Conservation (phyloP, 2,113 vertebrate genomes). For the Suncus etruscus region DNA sequence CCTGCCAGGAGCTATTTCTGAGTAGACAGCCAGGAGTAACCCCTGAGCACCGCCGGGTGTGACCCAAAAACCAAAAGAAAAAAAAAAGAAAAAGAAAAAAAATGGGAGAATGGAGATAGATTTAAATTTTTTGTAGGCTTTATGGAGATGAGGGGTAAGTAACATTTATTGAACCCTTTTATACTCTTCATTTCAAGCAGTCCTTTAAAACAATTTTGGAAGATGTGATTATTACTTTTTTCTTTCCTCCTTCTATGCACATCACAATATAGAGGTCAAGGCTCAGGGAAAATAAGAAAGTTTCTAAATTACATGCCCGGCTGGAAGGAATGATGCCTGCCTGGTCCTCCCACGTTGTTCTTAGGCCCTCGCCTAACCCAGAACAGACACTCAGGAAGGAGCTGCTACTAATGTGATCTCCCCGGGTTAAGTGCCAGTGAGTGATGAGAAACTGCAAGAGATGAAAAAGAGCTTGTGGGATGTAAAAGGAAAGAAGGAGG, state of each 20-base stretch:
- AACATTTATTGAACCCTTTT: background rate
- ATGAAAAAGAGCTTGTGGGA: background rate
- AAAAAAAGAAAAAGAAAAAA: too few relatives aligned
- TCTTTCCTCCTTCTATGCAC: background rate
- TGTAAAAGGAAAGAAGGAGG: conserved; percentile 40
- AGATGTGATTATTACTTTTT: background rate
- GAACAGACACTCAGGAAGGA: background rate
- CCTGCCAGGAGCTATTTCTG: too few relatives aligned
- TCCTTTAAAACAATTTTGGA: conserved; percentile 13
- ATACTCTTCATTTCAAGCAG: background rate
- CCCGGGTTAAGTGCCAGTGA: conserved; percentile 19
- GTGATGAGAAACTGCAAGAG: background rate
- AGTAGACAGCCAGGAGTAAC: too few relatives aligned
- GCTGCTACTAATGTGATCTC: background rate
- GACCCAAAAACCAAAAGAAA: too few relatives aligned
- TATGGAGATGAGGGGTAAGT: background rate
- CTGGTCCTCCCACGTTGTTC: background rate
- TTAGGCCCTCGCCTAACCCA: background rate
- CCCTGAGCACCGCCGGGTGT: too few relatives aligned
- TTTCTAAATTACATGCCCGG: background rate
- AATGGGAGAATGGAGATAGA: too few relatives aligned
- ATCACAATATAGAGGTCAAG: background rate
- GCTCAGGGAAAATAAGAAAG: background rate
- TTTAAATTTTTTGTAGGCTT: background rate
- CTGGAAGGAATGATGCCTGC: background rate